Evolutionary conservation across 1,140 invertebrate species (phyloP), one percentile per base, ranked within the genome.

Genomic region (Nixonia krombeini): DNA sequence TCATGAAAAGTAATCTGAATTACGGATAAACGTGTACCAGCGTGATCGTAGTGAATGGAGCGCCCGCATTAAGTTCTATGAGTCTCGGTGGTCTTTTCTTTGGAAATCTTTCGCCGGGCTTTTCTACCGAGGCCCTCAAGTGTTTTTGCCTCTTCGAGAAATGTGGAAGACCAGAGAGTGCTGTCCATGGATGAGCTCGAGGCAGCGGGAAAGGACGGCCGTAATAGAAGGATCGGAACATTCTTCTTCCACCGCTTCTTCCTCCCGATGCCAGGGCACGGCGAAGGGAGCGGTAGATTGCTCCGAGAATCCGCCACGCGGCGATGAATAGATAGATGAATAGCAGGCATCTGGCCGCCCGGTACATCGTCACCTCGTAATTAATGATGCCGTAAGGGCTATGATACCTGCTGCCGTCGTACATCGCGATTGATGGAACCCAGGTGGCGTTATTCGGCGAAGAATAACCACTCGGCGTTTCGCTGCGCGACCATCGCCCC

Each of bases 201-300:
- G 41, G 44, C 38, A 44, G 50, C 40, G 10, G 16, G 7, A 52
- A 28, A 42, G 38, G 25, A 50, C 31, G 51, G 15, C 13, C 41
- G 61, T 64, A 64, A 57, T 64, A 64, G 47, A 64, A 64, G 42
- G 51, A 64, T 56, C 45, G 42, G 46, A 51, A 51, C 61, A 64
- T 50, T 56, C 51, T 56, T 51, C 41, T 51, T 62, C 37, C 35
- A 21, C 9, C 10, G 42, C 46, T 50, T 63, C 56, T 63, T 56
- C 29, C 45, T 55, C 51, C 38, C 28, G 42, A 37, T 21, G 18
- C 15, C 35, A 29, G 40, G 56, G 52, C 56, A 56, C 45, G 50
- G 47, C 35, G 59, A 51, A 45, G 40, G 35, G 42, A 64, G 46
- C 46, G 15, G 38, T 45, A 56, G 31, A 64, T 56, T 56, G 45